Percentiles rank a stretch among this genome's conserved stretches.
These are phyloP conservation scores for Amblyjoppa fuscipennis DNA, from an alignment of 2,888 invertebrate species.

Conservation along the genomic window DNA sequence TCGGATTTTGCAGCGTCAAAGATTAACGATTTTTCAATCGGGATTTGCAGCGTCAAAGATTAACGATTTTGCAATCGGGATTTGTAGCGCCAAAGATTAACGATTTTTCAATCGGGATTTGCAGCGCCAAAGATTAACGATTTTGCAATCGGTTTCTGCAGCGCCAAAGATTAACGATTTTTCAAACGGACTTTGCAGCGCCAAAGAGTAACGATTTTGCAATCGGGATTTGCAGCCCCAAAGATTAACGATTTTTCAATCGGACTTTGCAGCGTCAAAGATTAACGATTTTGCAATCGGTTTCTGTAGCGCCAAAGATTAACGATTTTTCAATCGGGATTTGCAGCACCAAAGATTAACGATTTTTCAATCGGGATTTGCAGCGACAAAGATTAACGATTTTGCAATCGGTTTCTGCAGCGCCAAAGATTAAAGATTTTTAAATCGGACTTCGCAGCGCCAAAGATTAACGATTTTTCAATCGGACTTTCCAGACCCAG, in stretches of 20 bases:
- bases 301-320: background rate
- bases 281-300: too few species aligned
- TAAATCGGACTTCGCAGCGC: constrained; percentile 86
- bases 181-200: too few species aligned
- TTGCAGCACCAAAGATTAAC: too few species aligned
- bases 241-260: too few species aligned
- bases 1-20: background rate
- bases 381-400: too few species aligned
- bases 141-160: too few species aligned
- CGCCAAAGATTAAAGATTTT: background rate
- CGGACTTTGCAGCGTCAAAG: too few species aligned
- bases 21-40: background rate
- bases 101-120: background rate
- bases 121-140: too few species aligned
- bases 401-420: background rate
- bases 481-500: constrained; percentile 88
- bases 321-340: background rate
- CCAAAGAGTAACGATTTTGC: too few species aligned
- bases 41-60: background rate
- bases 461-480: constrained; percentile 79
- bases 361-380: too few species aligned
- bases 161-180: too few species aligned
- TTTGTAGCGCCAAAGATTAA: background rate
- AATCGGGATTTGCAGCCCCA: too few species aligned
- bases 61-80: constrained; percentile 4